Evolutionary conservation across 1,140 invertebrate genomes (phyloP).

Genomic region (Leucophenga varia): DNA sequence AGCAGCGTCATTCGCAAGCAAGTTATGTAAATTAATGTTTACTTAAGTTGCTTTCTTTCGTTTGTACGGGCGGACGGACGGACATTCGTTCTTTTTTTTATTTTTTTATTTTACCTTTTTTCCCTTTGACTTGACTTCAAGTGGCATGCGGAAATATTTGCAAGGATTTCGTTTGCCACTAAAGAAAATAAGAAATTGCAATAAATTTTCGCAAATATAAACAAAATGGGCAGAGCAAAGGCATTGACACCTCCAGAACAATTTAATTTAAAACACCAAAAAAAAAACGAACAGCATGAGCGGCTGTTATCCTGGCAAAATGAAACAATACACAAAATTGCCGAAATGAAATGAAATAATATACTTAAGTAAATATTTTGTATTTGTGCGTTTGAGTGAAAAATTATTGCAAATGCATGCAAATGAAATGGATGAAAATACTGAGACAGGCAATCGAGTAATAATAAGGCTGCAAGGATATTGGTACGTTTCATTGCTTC

Average conservation of each 20-base stretch:
- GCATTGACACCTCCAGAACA: too few relatives aligned
- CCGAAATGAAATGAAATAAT: constrained; percentile 26
- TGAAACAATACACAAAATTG: constrained; percentile 30
- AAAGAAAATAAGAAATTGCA: constrained; percentile 35
- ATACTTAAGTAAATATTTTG: constrained; percentile 38
- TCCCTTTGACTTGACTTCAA: constrained; percentile 39
- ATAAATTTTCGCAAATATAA: constrained; percentile 38
- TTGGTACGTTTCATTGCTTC: too few relatives aligned
- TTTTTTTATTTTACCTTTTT: constrained; percentile 20
- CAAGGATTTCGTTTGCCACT: background rate
- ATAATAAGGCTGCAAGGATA: too few relatives aligned
- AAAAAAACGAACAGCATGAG: constrained; percentile 13
- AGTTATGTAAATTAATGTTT: constrained; percentile 58
- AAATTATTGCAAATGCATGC: constrained; percentile 51
- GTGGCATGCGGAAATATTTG: background rate
- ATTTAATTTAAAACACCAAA: too few relatives aligned
- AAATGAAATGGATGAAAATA: constrained; percentile 39
- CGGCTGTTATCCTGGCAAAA: constrained; percentile 5
- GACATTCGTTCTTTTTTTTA: constrained; percentile 14
- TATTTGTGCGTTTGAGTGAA: constrained; percentile 12
- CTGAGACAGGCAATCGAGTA: background rate
- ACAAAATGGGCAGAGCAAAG: background rate
- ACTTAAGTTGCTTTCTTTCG: constrained; percentile 54
- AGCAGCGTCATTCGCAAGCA: constrained; percentile 50
- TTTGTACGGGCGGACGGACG: constrained; percentile 4